Evolutionary conservation across 1,140 invertebrate species (phyloP).

Genomic region (Pinna nobilis): DNA sequence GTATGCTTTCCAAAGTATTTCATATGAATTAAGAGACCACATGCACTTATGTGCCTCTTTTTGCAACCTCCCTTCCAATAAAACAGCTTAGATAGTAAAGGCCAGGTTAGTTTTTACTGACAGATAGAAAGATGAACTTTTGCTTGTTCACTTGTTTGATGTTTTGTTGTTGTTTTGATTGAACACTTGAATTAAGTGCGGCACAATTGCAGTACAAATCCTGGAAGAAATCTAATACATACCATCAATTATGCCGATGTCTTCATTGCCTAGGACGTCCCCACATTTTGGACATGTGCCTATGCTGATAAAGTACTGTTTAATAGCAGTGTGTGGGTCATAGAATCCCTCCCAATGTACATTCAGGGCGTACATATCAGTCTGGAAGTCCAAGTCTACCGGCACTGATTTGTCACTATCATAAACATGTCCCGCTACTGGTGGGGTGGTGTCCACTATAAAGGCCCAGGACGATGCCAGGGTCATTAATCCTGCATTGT

Average conservation of each 20-base stretch:
- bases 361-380: constrained; percentile 11
- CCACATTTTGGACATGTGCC: constrained; percentile 48
- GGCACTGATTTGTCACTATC: constrained; percentile 24
- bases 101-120: too few relatives aligned
- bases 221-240: too few relatives aligned
- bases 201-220: too few relatives aligned
- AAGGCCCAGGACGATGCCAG: constrained; percentile 34
- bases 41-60: too few relatives aligned
- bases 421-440: constrained; percentile 42
- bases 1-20: too few relatives aligned
- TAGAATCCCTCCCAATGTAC: constrained; percentile 48
- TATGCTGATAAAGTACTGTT: constrained; percentile 37
- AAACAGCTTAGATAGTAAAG: too few relatives aligned
- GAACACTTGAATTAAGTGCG: too few relatives aligned
- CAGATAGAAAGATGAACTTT: too few relatives aligned
- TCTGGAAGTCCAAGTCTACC: constrained; percentile 31
- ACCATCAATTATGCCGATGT: constrained; percentile 33
- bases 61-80: too few relatives aligned
- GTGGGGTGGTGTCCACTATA: constrained; percentile 27
- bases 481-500: constrained; percentile 16
- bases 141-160: too few relatives aligned
- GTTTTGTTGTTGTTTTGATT: too few relatives aligned
- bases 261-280: constrained; percentile 35
- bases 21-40: too few relatives aligned
- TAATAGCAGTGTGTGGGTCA: constrained; percentile 42